These are phyloP conservation scores for Genyomyrus donnyi DNA, from an alignment of 2,113 vertebrate genomes.

Conservation along the genomic window DNA sequence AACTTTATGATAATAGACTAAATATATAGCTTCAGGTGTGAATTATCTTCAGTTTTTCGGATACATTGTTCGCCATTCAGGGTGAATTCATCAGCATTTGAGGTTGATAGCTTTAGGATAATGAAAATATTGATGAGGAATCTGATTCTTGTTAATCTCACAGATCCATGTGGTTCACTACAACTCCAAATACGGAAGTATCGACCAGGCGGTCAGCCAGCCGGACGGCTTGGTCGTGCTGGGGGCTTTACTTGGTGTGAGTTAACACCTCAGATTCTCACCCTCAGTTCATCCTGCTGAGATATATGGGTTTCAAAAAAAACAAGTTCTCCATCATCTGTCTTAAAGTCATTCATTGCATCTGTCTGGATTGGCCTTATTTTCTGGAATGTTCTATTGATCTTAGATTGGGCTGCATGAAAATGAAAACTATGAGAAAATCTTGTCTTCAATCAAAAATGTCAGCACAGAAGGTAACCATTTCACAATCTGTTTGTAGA, in stretches of 20 bases:
- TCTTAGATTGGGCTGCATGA: constrained; percentile 45
- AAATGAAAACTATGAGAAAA: constrained; percentile 50
- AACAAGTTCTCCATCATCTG: neutral
- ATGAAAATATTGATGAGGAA: neutral
- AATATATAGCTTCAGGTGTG: neutral
- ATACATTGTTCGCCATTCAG: neutral
- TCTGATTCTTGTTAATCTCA: neutral
- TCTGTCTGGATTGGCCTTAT: neutral
- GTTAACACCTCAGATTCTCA: neutral
- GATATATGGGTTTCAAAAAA: neutral
- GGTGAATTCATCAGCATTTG: neutral
- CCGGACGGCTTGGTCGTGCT: constrained; percentile 43
- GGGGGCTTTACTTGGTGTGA: constrained; percentile 43
- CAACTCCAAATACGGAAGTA: constrained; percentile 44
- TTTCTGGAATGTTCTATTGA: constrained; percentile 2
- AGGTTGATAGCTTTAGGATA: neutral
- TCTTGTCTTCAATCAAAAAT: constrained; percentile 39
- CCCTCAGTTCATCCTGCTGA: neutral
- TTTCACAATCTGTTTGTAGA: neutral
- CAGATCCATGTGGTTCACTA: constrained; percentile 51
- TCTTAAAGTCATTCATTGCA: neutral
- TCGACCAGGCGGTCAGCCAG: constrained; percentile 39
- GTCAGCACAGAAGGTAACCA: constrained; percentile 41
- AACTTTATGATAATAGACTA: neutral
- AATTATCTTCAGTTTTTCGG: neutral